Percentiles rank a stretch among this genome's conserved stretches.
Evolutionary conservation across 2,888 invertebrate species (phyloP).

Genomic region (Noctua fimbriata): DNA sequence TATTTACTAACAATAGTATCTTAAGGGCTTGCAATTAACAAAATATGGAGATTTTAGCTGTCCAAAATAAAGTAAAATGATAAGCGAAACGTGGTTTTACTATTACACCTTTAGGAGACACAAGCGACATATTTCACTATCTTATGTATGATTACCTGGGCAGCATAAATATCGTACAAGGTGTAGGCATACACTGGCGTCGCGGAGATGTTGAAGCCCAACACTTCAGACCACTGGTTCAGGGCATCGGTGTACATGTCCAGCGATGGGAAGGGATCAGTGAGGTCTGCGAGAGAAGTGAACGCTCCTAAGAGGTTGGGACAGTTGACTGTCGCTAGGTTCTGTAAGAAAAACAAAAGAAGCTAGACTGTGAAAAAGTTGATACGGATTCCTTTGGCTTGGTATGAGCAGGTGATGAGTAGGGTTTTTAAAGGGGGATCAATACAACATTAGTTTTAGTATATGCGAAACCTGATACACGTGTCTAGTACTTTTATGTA

Average conservation of each 20-base stretch:
- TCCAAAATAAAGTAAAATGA: background rate
- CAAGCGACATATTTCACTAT: background rate
- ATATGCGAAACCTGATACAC: too few relatives aligned
- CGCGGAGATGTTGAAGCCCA: slow-evolving; percentile 49
- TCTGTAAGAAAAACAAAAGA: slow-evolving; percentile 59
- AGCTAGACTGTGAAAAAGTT: background rate
- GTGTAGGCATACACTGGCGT: slow-evolving; percentile 47
- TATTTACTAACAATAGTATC: background rate
- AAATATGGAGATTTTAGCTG: background rate
- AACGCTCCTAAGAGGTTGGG: slow-evolving; percentile 52
- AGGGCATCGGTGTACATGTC: slow-evolving; percentile 56
- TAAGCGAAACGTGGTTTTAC: background rate
- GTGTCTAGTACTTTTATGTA: too few relatives aligned
- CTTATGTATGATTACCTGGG: slow-evolving; percentile 65
- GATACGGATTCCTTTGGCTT: background rate
- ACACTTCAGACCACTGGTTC: slow-evolving; percentile 49
- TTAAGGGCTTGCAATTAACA: background rate
- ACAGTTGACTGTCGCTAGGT: slow-evolving; percentile 69
- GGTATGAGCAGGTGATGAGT: background rate
- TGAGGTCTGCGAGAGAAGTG: background rate
- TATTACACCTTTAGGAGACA: background rate
- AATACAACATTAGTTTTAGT: too few relatives aligned
- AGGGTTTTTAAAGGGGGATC: background rate
- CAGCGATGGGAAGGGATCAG: slow-evolving; percentile 42
- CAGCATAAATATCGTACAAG: slow-evolving; percentile 66